Percentiles rank a stretch among this genome's conserved stretches.
Evolutionary conservation across 2,113 vertebrate species (phyloP).

Genomic region (Sinocyclocheilus anophthalmus): DNA sequence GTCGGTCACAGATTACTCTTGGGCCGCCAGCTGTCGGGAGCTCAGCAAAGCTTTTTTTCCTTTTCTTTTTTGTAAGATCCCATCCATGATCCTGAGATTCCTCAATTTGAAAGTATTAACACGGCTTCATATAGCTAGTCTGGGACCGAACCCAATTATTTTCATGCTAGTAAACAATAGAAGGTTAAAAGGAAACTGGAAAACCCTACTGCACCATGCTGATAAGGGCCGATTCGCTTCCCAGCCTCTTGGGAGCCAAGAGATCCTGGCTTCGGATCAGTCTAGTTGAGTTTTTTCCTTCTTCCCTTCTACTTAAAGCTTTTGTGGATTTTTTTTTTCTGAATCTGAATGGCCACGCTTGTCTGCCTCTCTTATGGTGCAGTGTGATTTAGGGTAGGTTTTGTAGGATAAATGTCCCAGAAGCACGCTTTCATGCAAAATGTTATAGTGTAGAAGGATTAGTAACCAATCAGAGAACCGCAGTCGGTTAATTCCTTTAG

Average conservation of each 20-base stretch:
- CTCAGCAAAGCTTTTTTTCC: conserved; percentile 55
- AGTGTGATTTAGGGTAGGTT: neutral
- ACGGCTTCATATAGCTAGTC: conserved; percentile 39
- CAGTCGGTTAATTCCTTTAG: conserved; percentile 5
- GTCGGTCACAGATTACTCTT: conserved; percentile 58
- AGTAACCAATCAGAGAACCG: conserved; percentile 26
- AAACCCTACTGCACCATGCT: conserved; percentile 50
- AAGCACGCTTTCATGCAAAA: neutral
- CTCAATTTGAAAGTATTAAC: conserved; percentile 58
- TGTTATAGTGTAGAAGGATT: conserved; percentile 35
- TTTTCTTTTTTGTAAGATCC: conserved; percentile 23
- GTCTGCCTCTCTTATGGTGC: conserved; percentile 1
- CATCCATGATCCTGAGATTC: conserved; percentile 50
- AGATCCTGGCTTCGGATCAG: conserved; percentile 49
- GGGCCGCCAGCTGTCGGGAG: conserved; percentile 63
- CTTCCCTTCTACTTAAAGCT: conserved; percentile 25
- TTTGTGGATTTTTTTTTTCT: conserved; percentile 33
- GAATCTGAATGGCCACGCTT: neutral
- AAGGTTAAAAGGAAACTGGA: conserved; percentile 54
- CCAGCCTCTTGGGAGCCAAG: conserved; percentile 46
- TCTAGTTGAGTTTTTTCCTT: neutral
- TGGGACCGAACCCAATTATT: conserved; percentile 52
- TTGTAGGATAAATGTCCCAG: conserved; percentile 13
- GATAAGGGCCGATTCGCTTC: conserved; percentile 58
- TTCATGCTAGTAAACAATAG: conserved; percentile 59